Base-by-base conservation (phyloP, 2,113 vertebrate species). In the Bombycilla garrulus region DNA sequence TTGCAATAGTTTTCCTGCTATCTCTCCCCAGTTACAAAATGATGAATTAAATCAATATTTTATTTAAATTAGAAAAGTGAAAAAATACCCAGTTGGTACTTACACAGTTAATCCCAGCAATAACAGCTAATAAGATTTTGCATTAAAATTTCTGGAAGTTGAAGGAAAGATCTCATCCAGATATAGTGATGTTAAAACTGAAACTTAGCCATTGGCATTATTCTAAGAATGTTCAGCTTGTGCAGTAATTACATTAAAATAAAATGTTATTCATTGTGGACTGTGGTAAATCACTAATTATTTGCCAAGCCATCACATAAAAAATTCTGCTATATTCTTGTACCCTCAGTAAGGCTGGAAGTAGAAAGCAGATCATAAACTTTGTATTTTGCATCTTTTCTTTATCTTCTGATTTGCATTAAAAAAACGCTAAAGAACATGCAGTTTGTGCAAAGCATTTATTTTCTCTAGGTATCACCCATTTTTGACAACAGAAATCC, bases 361-460 rank as follows among this genome's bases (percentile, higher is more conserved):
- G 92, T 80, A 87, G 79, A 94, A 95, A 90, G 40, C 16, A n/a
- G 73, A 62, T 61, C n/a, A 85, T 47, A 72, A 93, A 67, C 35
- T 18, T 79, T 82, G 10, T 35, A 65, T 86, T 96, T 95, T 76
- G 29, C 40, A 36, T 69, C 33, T 76, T n/a, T 88, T 58, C 84
- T 87, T 77, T 88, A 28, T 40, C 62, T 91, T 38, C 60, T 60
- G 44, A 33, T 38, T 73, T 89, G 12, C 25, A 71, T 84, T 58
- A 36, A 76, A 51, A 51, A 89, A 60, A 10, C 29, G n/a, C 53
- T 54, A 56, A 86, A 56, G 86, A 95, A 77, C 31, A 40, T 28
- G 25, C 21, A 50, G 4, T 54, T 5, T 25, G 9, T 51, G 44
- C 44, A 82, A 94, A 96, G 56, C 69, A 88, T 89, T 89, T 92